A percentile compares a stretch with the other conserved stretches of the same genome.
Evolutionary conservation across 2,888 invertebrate genomes (phyloP).

Genomic region (Volucella bombylans): DNA sequence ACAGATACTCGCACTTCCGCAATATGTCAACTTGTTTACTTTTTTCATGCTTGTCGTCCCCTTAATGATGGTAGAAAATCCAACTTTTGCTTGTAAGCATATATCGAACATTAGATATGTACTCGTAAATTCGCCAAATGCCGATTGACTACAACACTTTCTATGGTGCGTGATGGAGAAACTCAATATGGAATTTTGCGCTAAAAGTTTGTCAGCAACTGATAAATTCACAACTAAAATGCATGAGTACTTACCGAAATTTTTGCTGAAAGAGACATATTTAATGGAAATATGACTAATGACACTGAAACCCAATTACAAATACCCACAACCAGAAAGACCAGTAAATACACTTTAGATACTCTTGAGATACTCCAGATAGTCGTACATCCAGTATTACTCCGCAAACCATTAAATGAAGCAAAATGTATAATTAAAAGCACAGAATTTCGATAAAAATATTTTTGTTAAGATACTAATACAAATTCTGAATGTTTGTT

Average conservation of each 20-base stretch:
- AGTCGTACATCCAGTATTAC: background rate
- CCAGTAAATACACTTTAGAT: constrained; percentile 13
- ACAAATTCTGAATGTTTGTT: background rate
- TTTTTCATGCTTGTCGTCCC: background rate
- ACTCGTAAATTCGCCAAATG: too few species aligned
- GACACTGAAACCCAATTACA: constrained; percentile 68
- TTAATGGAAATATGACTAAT: constrained; percentile 56
- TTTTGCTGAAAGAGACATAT: constrained; percentile 59
- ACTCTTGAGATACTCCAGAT: background rate
- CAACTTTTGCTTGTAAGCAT: constrained; percentile 3
- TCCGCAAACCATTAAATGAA: constrained; percentile 38
- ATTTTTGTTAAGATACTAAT: background rate
- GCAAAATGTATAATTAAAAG: constrained; percentile 39
- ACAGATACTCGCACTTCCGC: constrained; percentile 49
- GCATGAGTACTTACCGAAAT: constrained; percentile 56
- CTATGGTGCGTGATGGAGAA: constrained; percentile 41
- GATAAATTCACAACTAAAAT: constrained; percentile 38
- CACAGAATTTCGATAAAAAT: constrained; percentile 25
- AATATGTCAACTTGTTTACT: constrained; percentile 42
- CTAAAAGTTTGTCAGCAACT: constrained; percentile 27
- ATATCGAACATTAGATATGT: constrained; percentile 2
- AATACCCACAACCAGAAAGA: constrained; percentile 35
- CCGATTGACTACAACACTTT: constrained; percentile 41
- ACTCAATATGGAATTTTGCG: constrained; percentile 29
- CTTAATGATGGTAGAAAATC: background rate